Evolutionary conservation across 2,888 invertebrate genomes (phyloP).

Genomic region (Gastrophysa polygoni): DNA sequence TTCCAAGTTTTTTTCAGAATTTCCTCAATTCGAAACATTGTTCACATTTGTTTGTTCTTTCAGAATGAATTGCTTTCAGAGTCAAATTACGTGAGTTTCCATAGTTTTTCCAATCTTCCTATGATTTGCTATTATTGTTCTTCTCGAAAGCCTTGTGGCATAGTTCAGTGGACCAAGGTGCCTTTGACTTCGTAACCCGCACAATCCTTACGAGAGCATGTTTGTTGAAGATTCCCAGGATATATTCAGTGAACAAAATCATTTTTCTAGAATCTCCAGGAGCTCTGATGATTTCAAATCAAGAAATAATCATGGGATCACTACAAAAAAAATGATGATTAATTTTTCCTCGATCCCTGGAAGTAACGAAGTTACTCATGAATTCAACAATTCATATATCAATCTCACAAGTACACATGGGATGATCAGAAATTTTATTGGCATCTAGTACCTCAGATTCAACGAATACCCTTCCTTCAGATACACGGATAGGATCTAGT

Average conservation of each 20-base stretch:
- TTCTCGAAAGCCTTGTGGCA: conserved; percentile 3
- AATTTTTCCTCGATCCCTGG: neutral
- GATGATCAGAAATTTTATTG: neutral
- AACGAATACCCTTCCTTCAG: neutral
- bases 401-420: neutral
- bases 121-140: neutral
- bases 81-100: conserved; percentile 10
- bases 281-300: neutral
- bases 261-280: neutral
- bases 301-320: neutral
- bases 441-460: neutral
- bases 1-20: neutral
- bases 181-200: conserved; percentile 14
- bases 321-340: neutral
- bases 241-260: neutral
- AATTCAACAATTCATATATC: neutral
- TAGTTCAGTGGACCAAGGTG: conserved; percentile 19
- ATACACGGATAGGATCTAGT: neutral
- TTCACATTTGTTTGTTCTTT: conserved; percentile 1
- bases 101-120: neutral
- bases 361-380: neutral
- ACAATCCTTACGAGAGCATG: neutral
- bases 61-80: neutral
- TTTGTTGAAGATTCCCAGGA: neutral
- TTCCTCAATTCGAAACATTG: neutral